These are phyloP conservation scores for Erythrocebus patas DNA, from an alignment of 2,113 vertebrate genomes.

Conservation along the genomic window DNA sequence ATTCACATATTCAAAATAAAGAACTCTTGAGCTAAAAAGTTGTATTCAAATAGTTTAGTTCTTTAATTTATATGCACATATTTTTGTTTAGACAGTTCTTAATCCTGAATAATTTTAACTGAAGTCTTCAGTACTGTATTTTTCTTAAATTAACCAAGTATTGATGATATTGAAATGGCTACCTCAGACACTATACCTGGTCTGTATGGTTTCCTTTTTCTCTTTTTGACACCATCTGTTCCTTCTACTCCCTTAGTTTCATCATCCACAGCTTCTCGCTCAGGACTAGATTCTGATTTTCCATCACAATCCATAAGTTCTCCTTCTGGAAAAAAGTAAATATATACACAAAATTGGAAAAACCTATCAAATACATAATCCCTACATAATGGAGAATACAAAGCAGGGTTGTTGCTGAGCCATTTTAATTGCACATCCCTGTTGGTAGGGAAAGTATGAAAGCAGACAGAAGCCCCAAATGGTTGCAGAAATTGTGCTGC, in stretches of 20 bases:
- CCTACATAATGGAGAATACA: neutral
- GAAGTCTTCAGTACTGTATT: neutral
- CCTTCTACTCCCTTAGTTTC: slow-evolving; percentile 87
- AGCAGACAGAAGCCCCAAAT: accelerated
- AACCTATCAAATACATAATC: neutral
- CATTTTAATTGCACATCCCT: accelerated
- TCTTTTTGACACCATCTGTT: slow-evolving; percentile 91
- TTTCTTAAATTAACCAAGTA: neutral
- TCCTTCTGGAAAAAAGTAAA: slow-evolving; percentile 84
- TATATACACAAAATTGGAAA: neutral
- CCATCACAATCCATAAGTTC: slow-evolving; percentile 95
- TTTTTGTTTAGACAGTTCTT: neutral
- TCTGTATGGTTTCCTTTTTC: slow-evolving; percentile 98
- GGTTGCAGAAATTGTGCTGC: accelerated
- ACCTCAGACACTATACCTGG: slow-evolving; percentile 86
- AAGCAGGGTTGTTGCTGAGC: neutral
- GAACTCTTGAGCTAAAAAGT: neutral
- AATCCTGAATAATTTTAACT: neutral
- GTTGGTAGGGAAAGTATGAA: neutral
- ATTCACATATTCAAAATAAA: neutral
- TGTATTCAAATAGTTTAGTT: neutral
- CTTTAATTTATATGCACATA: neutral
- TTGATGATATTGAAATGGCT: neutral
- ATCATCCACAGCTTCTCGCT: slow-evolving; percentile 89
- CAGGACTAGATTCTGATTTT: slow-evolving; percentile 97